Conservation (phyloP, 1,140 invertebrate species). For the Augochlora pura region DNA sequence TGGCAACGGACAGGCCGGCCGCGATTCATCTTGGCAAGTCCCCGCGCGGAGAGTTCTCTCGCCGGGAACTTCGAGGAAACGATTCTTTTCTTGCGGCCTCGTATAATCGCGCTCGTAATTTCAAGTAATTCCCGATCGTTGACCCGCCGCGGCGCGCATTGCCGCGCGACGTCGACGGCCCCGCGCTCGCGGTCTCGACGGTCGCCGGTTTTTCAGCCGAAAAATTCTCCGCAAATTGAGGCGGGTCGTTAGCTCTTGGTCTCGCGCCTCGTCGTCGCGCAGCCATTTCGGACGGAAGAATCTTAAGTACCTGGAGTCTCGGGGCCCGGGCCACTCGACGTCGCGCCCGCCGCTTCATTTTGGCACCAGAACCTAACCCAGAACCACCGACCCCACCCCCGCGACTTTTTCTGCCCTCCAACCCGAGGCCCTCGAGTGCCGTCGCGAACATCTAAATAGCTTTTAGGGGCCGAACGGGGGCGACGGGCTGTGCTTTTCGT, state of each 20-base stretch:
- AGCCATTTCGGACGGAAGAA: slow-evolving; percentile 34
- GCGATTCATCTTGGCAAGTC: slow-evolving; percentile 21
- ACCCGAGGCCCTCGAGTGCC: slow-evolving; percentile 23
- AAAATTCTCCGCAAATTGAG: slow-evolving; percentile 3
- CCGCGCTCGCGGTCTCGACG: neutral
- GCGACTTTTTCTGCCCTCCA: slow-evolving; percentile 30
- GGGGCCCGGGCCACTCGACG: slow-evolving; percentile 37
- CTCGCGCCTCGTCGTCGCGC: slow-evolving; percentile 12
- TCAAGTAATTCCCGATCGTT: slow-evolving; percentile 1
- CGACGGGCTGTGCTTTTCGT: slow-evolving; percentile 17
- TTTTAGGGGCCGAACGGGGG: slow-evolving; percentile 2
- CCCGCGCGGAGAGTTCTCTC: neutral
- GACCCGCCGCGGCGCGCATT: neutral
- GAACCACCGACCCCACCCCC: slow-evolving; percentile 4
- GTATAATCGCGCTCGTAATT: slow-evolving; percentile 7
- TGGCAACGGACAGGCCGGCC: neutral
- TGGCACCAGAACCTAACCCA: slow-evolving; percentile 24
- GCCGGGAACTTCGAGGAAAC: neutral
- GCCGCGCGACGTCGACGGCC: neutral
- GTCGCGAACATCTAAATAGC: slow-evolving; percentile 34
- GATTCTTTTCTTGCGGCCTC: neutral
- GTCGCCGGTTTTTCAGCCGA: neutral
- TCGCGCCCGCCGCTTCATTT: slow-evolving; percentile 27
- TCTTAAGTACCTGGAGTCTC: slow-evolving; percentile 37
- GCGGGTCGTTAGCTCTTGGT: slow-evolving; percentile 4